A percentile compares a stretch with the other conserved stretches of the same genome.
Evolutionary conservation across 2,797 vertebrate species (phyloP).

Genomic region (Garrulus glandarius): DNA sequence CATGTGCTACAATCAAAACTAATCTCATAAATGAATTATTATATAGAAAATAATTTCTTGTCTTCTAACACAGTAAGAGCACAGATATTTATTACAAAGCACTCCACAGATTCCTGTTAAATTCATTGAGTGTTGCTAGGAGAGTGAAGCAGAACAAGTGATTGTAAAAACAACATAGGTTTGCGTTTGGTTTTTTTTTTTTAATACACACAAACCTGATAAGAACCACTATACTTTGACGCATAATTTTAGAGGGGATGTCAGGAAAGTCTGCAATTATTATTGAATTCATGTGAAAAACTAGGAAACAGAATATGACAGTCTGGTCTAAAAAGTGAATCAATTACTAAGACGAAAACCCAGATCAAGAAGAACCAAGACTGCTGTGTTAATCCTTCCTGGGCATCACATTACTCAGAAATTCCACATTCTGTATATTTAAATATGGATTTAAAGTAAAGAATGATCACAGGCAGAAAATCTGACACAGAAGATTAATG

Average conservation of each 20-base stretch:
- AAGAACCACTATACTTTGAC: neutral
- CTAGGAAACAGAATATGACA: neutral
- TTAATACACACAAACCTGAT: neutral
- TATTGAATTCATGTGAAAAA: neutral
- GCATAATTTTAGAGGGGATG: neutral
- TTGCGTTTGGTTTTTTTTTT: neutral
- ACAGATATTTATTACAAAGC: neutral
- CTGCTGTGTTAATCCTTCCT: neutral
- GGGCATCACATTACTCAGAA: neutral
- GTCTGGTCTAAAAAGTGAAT: neutral
- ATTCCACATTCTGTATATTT: neutral
- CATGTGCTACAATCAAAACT: neutral
- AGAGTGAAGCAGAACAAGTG: neutral
- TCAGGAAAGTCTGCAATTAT: neutral
- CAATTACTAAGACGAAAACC: neutral
- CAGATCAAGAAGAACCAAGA: neutral
- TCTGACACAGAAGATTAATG: constrained; percentile 5
- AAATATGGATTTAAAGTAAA: neutral
- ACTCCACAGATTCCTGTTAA: neutral
- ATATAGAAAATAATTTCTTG: neutral
- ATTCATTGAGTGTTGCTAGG: neutral
- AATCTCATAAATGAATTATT: neutral
- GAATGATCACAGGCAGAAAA: neutral
- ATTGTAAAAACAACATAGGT: neutral
- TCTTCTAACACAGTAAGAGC: neutral